phyloP scores from a whole-genome alignment of 2,113 vertebrate species.

The Mohoua ochrocephala region DNA sequence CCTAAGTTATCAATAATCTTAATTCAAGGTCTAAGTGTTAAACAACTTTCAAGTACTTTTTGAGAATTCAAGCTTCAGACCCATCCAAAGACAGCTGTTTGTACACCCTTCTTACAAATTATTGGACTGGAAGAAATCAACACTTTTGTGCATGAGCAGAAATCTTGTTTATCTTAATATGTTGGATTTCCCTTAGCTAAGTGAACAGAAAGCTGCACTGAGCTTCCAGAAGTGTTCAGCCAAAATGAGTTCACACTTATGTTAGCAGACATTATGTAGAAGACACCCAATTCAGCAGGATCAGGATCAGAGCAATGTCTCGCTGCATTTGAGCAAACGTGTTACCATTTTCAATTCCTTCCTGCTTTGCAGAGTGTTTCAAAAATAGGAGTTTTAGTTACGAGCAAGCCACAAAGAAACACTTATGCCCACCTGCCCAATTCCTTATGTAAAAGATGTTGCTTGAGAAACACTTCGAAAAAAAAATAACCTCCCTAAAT shows the following conservation, averaged over 20 bases:
- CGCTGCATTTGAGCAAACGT: background rate
- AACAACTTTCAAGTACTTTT: background rate
- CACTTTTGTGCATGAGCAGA: background rate
- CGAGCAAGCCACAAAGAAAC: background rate
- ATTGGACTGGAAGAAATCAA: background rate
- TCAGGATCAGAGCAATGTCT: background rate
- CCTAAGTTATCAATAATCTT: background rate
- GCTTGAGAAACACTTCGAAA: slow-evolving; percentile 78
- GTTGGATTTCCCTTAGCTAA: background rate
- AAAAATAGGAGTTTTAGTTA: background rate
- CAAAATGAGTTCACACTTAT: background rate
- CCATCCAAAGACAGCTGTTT: background rate
- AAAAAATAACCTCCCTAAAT: slow-evolving; percentile 42
- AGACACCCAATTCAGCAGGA: background rate
- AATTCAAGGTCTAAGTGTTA: background rate
- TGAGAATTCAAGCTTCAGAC: background rate
- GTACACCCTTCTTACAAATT: background rate
- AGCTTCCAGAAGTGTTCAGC: background rate
- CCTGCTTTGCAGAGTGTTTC: background rate
- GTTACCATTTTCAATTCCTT: slow-evolving; percentile 10
- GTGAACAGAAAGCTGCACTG: background rate
- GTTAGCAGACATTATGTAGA: background rate
- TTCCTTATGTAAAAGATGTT: slow-evolving; percentile 20
- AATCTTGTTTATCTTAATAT: background rate
- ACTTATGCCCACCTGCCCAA: background rate